Percentiles rank a stretch among this genome's conserved stretches.
phyloP scores from a whole-genome alignment of 2,113 vertebrate genomes.

The chimpanzee (Pan troglodytes) region NHGRI_mPanTro3-v2.1_pri NC_072414.2:13498501-13499000 shows the following conservation, averaged over 20 bases:
- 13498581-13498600: background rate
- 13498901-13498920: rapidly evolving
- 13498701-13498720: rapidly evolving
- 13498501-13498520: background rate
- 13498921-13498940: too few species aligned
- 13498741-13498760: rapidly evolving
- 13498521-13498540: rapidly evolving
- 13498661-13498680: too few species aligned
- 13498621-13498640: background rate
- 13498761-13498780: rapidly evolving
- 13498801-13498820: background rate
- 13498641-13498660: background rate
- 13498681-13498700: background rate
- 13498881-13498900: background rate
- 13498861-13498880: rapidly evolving
- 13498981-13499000: background rate
- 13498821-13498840: background rate
- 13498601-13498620: background rate
- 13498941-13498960: background rate
- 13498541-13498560: rapidly evolving
- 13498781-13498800: background rate
- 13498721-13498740: rapidly evolving
- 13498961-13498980: too few species aligned
- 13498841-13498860: background rate
- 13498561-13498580: background rate